A percentile compares a stretch with the other conserved stretches of the same genome.
Conservation (phyloP, 2,113 vertebrate species). For the Rhinolophus ferrumequinum region DNA sequence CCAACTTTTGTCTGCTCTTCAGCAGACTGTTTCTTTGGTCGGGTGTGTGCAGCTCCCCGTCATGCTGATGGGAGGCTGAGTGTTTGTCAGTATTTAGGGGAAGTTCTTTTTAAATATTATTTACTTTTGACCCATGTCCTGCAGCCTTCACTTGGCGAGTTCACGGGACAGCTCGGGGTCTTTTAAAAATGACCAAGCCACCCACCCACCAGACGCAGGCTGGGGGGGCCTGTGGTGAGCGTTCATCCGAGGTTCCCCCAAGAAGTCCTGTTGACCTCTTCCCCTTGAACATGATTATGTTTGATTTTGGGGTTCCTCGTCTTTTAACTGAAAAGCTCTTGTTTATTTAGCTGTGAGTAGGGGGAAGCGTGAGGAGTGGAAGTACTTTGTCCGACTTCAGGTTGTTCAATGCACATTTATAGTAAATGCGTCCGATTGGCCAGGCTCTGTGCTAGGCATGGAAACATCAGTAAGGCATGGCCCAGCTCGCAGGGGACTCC, state of each 20-base stretch:
- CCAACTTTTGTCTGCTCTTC: neutral
- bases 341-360: neutral
- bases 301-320: conserved; percentile 42
- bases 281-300: neutral
- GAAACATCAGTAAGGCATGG: neutral
- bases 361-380: neutral
- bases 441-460: neutral
- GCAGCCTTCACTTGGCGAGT: neutral
- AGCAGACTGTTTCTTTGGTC: neutral
- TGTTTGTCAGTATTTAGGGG: neutral
- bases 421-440: neutral
- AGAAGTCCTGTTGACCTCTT: neutral
- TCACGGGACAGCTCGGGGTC: neutral
- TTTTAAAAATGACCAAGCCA: neutral
- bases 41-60: neutral
- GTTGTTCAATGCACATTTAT: neutral
- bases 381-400: neutral
- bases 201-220: neutral
- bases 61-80: neutral
- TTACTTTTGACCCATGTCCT: neutral
- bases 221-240: neutral
- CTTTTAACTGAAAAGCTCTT: conserved; percentile 35
- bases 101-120: neutral
- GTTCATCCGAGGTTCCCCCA: neutral
- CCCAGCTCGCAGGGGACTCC: neutral